Evolutionary conservation across 2,113 vertebrate genomes (phyloP).

Genomic region (Misgurnus anguillicaudatus): DNA sequence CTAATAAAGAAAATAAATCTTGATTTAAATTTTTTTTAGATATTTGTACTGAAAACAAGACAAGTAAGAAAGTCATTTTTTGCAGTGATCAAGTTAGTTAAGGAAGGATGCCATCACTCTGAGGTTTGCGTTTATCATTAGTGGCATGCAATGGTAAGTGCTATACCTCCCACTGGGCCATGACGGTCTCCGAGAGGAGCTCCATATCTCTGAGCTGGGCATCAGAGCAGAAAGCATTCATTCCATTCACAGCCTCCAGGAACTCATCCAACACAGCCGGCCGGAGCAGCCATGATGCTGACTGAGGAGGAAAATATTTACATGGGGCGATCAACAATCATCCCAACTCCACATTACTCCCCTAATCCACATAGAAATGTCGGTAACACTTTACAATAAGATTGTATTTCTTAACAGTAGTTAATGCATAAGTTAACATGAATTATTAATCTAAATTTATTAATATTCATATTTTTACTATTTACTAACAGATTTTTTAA

Average conservation of each 20-base stretch:
- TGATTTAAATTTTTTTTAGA: too few species aligned
- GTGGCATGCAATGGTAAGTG: too few species aligned
- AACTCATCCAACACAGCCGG: slow-evolving; percentile 77
- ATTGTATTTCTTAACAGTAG: too few species aligned
- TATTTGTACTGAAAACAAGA: too few species aligned
- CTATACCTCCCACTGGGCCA: slow-evolving; percentile 88
- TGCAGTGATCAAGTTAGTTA: neutral
- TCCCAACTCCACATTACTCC: neutral
- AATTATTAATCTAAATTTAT: too few species aligned
- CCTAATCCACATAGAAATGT: too few species aligned
- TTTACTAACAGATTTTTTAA: too few species aligned
- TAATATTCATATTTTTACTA: too few species aligned
- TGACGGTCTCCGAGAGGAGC: slow-evolving; percentile 70
- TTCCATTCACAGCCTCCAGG: slow-evolving; percentile 77
- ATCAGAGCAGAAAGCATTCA: slow-evolving; percentile 72
- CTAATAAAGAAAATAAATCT: too few species aligned
- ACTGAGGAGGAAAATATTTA: slow-evolving; percentile 64
- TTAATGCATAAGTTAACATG: too few species aligned
- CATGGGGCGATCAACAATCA: neutral
- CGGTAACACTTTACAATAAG: too few species aligned
- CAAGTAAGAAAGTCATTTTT: too few species aligned
- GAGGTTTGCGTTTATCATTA: neutral
- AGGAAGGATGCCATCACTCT: neutral
- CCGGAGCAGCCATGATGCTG: slow-evolving; percentile 76
- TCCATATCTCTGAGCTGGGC: slow-evolving; percentile 70